Evolutionary conservation across 2,888 invertebrate species (phyloP).

Genomic region (Corythucha ciliata): DNA sequence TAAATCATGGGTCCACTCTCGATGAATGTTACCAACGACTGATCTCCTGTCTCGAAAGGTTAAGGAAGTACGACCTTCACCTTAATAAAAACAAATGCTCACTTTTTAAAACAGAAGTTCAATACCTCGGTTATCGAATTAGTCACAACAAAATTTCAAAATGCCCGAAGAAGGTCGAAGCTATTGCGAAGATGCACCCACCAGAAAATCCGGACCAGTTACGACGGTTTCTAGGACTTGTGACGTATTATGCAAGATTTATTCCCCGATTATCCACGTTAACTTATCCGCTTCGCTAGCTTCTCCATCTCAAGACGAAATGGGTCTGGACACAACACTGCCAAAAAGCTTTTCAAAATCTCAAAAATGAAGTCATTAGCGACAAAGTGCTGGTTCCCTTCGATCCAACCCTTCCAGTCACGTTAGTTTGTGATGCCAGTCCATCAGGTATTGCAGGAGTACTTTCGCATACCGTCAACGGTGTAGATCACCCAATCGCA

Average conservation of each 20-base stretch:
- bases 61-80: conserved; percentile 14
- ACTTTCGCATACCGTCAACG: conserved; percentile 16
- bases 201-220: conserved; percentile 7
- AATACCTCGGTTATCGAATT: conserved; percentile 13
- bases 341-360: conserved; percentile 28
- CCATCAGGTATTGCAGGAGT: conserved; percentile 22
- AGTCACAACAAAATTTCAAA: conserved; percentile 11
- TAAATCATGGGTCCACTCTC: conserved; percentile 12
- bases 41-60: neutral
- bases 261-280: conserved; percentile 18
- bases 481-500: conserved; percentile 22
- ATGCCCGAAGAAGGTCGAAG: conserved; percentile 8
- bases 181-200: conserved; percentile 1
- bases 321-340: conserved; percentile 31
- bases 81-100: conserved; percentile 14
- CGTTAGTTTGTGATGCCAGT: conserved; percentile 29
- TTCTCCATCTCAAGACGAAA: conserved; percentile 23
- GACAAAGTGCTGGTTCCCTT: conserved; percentile 31
- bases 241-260: conserved; percentile 19
- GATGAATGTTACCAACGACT: conserved; percentile 2
- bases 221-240: conserved; percentile 9
- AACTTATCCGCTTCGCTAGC: conserved; percentile 28
- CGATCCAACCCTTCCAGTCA: conserved; percentile 29
- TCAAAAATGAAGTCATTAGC: conserved; percentile 32
- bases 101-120: conserved; percentile 2